Evolutionary conservation across 2,797 vertebrate genomes (phyloP).

Genomic region (Acanthiza pusilla): DNA sequence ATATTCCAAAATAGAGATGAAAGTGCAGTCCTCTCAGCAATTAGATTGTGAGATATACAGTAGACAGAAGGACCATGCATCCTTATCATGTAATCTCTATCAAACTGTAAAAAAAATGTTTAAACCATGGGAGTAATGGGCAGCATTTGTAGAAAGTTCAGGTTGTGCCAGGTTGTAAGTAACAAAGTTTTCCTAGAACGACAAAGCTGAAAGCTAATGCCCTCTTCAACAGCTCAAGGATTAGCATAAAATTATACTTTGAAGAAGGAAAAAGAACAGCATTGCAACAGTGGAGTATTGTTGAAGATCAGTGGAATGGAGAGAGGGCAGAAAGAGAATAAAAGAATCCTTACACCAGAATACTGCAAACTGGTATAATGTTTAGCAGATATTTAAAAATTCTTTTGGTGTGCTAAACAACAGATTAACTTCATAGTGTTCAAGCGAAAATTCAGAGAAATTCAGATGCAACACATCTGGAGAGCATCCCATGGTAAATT

Average conservation of each 20-base stretch:
- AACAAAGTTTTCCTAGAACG: conserved; percentile 15
- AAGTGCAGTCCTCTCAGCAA: conserved; percentile 49
- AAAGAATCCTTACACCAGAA: conserved; percentile 15
- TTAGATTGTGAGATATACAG: conserved; percentile 19
- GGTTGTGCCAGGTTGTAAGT: conserved; percentile 44
- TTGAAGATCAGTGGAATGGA: conserved; percentile 61
- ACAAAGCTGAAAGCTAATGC: conserved; percentile 62
- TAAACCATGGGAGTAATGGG: conserved; percentile 27
- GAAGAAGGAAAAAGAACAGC: conserved; percentile 55
- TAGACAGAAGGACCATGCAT: conserved; percentile 23
- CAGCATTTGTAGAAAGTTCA: conserved; percentile 28
- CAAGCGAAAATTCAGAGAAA: conserved; percentile 67
- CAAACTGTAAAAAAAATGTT: conserved; percentile 29
- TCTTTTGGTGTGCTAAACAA: conserved; percentile 75
- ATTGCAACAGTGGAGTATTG: conserved; percentile 70
- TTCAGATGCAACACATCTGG: conserved; percentile 79
- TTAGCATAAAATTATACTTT: conserved; percentile 79
- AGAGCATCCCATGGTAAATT: conserved; percentile 75
- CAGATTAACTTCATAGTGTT: conserved; percentile 62
- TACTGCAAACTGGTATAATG: conserved; percentile 16
- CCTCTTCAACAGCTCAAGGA: conserved; percentile 70
- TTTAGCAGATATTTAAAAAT: conserved; percentile 69
- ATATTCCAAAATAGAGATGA: conserved; percentile 61
- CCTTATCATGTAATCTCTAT: conserved; percentile 4
- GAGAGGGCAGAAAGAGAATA: conserved; percentile 36